A percentile compares a stretch with the other conserved stretches of the same genome.
Evolutionary conservation across 37 sponge, comb jelly and placozoan genomes (phyloP).

Genomic region (Oopsacas minuta): DNA sequence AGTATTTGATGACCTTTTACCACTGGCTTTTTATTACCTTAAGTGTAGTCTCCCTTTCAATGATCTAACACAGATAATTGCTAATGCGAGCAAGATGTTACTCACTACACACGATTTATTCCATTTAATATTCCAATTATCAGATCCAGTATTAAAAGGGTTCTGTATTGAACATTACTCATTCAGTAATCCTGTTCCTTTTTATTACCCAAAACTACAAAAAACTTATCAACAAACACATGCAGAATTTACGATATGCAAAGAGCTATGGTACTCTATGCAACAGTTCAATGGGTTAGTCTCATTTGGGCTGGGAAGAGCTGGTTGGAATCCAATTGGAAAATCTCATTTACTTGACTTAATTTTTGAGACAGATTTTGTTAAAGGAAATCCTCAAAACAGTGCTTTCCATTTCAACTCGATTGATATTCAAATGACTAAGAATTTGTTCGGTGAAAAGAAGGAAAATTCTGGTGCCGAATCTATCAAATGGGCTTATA

Average conservation of each 20-base stretch:
- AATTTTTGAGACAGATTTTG: not conserved
- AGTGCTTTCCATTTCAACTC: constrained; percentile 10
- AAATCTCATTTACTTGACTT: not conserved
- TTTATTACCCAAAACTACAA: not conserved
- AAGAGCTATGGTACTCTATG: not conserved
- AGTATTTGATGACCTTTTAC: not conserved
- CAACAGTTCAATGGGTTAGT: not conserved
- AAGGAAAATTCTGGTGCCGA: not conserved
- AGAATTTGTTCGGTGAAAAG: not conserved
- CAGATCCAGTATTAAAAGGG: not conserved
- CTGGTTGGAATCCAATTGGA: not conserved
- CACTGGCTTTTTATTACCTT: not conserved
- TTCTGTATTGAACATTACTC: constrained; percentile 4
- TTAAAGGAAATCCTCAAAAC: not conserved
- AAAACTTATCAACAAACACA: no score
- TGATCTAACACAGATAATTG: not conserved
- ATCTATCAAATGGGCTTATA: not conserved
- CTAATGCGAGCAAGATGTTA: not conserved
- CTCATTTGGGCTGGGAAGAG: not conserved
- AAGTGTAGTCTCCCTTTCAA: not conserved
- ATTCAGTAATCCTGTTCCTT: not conserved
- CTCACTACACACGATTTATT: not conserved
- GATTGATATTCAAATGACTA: constrained; percentile 2
- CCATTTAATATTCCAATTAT: constrained; percentile 4
- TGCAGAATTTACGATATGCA: not conserved